A percentile compares a stretch with the other conserved stretches of the same genome.
Evolutionary conservation across 2,797 vertebrate genomes (phyloP).

Genomic region (Oceanodroma leucorhoa): DNA sequence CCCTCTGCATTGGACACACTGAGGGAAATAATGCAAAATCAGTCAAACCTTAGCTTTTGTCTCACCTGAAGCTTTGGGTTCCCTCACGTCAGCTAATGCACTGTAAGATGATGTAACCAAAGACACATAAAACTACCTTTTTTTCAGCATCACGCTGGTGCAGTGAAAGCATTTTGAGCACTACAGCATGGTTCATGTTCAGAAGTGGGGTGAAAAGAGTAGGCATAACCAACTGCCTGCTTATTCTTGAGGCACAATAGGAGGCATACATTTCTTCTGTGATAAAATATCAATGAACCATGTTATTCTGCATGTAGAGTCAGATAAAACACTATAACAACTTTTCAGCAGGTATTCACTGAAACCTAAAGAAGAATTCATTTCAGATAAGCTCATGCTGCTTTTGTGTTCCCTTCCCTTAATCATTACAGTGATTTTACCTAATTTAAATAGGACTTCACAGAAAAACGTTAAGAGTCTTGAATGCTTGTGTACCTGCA

Average conservation of each 20-base stretch:
- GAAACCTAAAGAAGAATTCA: neutral
- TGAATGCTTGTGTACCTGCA: slow-evolving; percentile 42
- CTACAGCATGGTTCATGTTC: neutral
- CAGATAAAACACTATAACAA: slow-evolving; percentile 17
- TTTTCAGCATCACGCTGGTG: neutral
- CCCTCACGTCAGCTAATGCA: fast-evolving
- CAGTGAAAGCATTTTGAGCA: neutral
- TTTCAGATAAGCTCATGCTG: slow-evolving; percentile 35
- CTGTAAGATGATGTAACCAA: neutral
- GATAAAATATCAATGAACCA: slow-evolving; percentile 56
- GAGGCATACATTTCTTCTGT: slow-evolving; percentile 4
- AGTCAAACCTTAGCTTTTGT: neutral
- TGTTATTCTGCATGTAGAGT: slow-evolving; percentile 22
- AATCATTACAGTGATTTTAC: slow-evolving; percentile 32
- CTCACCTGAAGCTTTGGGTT: neutral
- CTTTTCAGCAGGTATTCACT: slow-evolving; percentile 29
- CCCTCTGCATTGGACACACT: neutral
- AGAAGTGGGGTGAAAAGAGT: neutral
- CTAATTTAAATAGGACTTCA: slow-evolving; percentile 50
- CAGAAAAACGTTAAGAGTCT: slow-evolving; percentile 15
- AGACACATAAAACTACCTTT: neutral
- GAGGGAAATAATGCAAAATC: neutral
- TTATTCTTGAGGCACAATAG: slow-evolving; percentile 22
- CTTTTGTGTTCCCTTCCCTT: slow-evolving; percentile 44
- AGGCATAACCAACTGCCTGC: neutral